Percentiles rank a stretch among this genome's conserved stretches.
These are phyloP conservation scores for Crotophaga sulcirostris DNA, from an alignment of 2,113 vertebrate genomes.

Conservation along the genomic window DNA sequence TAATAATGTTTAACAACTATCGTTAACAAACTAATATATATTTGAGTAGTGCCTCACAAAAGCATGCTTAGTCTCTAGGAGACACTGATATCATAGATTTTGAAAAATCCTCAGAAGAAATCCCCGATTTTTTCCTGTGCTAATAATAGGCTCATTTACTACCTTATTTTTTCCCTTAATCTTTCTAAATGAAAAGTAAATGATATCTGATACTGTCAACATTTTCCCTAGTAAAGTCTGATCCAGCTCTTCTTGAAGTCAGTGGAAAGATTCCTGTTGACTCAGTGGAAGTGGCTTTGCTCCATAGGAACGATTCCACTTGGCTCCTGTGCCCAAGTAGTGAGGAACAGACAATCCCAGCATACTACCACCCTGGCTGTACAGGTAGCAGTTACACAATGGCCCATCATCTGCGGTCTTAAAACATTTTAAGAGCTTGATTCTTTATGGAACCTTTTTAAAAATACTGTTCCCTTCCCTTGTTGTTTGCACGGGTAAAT, in stretches of 20 bases:
- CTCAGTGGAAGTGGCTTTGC: conserved; percentile 58
- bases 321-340: not conserved
- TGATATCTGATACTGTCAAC: conserved; percentile 43
- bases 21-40: not conserved
- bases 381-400: not conserved
- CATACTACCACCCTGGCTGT: not conserved
- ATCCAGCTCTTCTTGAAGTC: conserved; percentile 57
- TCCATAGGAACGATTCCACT: conserved; percentile 49
- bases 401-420: not conserved
- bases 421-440: not conserved
- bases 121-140: not conserved
- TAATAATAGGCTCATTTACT: conserved; percentile 58
- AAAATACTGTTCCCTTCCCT: not conserved
- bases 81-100: conserved; percentile 49
- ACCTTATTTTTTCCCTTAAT: conserved; percentile 48
- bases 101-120: conserved; percentile 47
- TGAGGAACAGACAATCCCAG: not conserved
- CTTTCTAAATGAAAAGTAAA: conserved; percentile 62
- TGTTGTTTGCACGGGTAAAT: not conserved
- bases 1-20: not conserved
- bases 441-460: fast-evolving
- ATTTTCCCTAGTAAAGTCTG: conserved; percentile 62
- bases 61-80: conserved; percentile 11
- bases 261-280: conserved; percentile 64
- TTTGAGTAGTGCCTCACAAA: not conserved